These are phyloP conservation scores for Oryzias javanicus DNA, from an alignment of 2,113 vertebrate genomes.

Conservation along the genomic window DNA sequence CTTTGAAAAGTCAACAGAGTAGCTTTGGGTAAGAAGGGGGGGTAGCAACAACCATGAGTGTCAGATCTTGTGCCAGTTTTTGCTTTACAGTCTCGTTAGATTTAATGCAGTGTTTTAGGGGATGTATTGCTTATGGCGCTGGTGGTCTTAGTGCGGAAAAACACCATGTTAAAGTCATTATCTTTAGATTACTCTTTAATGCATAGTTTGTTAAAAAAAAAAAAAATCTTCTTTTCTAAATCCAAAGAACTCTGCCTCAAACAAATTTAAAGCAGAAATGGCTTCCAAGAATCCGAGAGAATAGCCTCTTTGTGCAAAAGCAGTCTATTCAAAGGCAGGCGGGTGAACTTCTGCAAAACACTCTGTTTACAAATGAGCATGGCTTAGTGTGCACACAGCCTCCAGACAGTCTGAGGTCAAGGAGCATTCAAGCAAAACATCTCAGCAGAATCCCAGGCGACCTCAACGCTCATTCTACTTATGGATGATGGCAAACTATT, in stretches of 20 bases:
- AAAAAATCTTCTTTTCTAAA: conserved; percentile 1
- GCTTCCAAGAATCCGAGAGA: conserved; percentile 36
- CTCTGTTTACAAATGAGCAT: conserved; percentile 71
- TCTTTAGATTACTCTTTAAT: neutral
- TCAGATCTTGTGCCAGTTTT: conserved; percentile 32
- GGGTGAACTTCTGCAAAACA: conserved; percentile 36
- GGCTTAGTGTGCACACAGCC: conserved; percentile 49
- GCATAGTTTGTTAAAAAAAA: conserved; percentile 2
- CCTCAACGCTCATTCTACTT: conserved; percentile 10
- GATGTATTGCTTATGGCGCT: conserved; percentile 7
- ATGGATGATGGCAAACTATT: conserved; percentile 24
- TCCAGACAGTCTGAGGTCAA: conserved; percentile 58
- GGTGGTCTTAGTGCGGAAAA: conserved; percentile 23
- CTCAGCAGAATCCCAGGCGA: conserved; percentile 28
- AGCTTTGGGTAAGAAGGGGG: conserved; percentile 46
- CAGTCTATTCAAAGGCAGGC: conserved; percentile 30
- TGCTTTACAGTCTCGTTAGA: conserved; percentile 45
- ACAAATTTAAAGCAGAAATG: conserved; percentile 26
- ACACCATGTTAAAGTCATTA: conserved; percentile 10
- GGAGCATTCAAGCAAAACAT: conserved; percentile 52
- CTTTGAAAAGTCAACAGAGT: conserved; percentile 48
- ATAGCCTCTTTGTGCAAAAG: conserved; percentile 51
- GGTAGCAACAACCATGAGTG: conserved; percentile 30
- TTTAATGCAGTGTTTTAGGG: conserved; percentile 33
- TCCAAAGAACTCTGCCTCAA: conserved; percentile 5